Evolutionary conservation across 2,797 vertebrate genomes (phyloP), one percentile per base, ranked within the genome.

Genomic region (Taenioides sp.): DNA sequence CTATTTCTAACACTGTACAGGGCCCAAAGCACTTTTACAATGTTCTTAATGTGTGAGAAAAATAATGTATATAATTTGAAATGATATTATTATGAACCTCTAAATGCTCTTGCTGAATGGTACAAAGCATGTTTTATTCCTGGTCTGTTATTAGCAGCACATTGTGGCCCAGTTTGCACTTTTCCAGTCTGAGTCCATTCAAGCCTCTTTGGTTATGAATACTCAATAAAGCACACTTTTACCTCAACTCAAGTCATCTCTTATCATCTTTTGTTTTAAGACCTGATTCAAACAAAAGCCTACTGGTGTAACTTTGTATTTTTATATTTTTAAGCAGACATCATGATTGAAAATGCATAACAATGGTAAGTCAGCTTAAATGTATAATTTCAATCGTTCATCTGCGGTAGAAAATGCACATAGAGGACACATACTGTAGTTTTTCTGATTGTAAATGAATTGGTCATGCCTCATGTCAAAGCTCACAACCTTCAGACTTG

Each of bases 21-120:
- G 25, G 70, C 54, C 25, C 79, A 65, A 79, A 40, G 75, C 79
- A 83, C 84, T 82, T 87, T 88, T 69, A 65, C 40, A 28, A 31
- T 10, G 23, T 49, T 82, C 63, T 81, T 73, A 79, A 69, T 66
- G 1, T 54, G n/a, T 69, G 54, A 37, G 23, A 43, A 43, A 37
- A 17, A 62, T 62, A 25, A 58, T 88, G 70, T 83, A 82, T 63
- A 80, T 79, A 73, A 55, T 72, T 82, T 88, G 54, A 77, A 75
- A 23, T 74, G 14, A 73, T 82, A 11, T 63, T 20, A 74, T 80
- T 22, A 74, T 47, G 37, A 52, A 69, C 49, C 16, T 54, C 73
- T 54, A 23, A 79, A 50, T 72, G 61, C 10, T 61, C 20, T 18
- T 76, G 55, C 7, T 71, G 62, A 49, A 7, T 65, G 5, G 37